Evolutionary conservation across 2,797 vertebrate species (phyloP), one percentile per base, ranked within the genome.

Genomic region (Chrysolophus pictus): DNA sequence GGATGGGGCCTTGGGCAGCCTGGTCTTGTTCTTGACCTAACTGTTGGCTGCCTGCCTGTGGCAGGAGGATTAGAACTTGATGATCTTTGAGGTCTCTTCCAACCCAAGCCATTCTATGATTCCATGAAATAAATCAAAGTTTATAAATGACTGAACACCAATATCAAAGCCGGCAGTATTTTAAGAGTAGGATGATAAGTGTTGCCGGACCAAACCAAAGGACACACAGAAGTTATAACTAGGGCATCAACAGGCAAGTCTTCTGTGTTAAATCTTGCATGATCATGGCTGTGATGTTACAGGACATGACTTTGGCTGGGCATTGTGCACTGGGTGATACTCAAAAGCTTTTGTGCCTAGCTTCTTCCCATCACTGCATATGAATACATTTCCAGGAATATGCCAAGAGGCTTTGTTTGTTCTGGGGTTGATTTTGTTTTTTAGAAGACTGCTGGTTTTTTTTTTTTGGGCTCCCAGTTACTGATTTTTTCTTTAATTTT

Each of bases 161-260:
- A 2, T 71, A 79, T 39, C 53, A 83, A 85, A 91, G 46, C 3
- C 17, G 67, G 51, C 29, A 47, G 18, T 35, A 64, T 60, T 79
- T 72, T 41, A 93, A 79, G 24, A 51, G 29, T 3, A 37, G 42
- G 47, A 70, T 69, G 47, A 53, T 49, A 64, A 49, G 16, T 13
- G 42, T 2, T 89, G 60, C 53, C 60, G 65, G 46, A 82, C 31
- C 65, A 51, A 74, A 46, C 7, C 15, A 47, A 53, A 47, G 21
- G 35, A 51, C 19, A 29, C 8, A 2, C 7, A 33, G 17, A 84
- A 60, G n/a, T 7, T 67, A 26, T 47, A 35, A 37, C 24, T 33
- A 11, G 2, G 0, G 35, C 1, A 1, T 62, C 35, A 56, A 18
- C 23, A 51, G 60, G 6, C 1, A 10, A 1, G 13, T 67, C 28